Evolutionary conservation across 1,140 invertebrate species (phyloP).

Genomic region (Eumaeus atala): DNA sequence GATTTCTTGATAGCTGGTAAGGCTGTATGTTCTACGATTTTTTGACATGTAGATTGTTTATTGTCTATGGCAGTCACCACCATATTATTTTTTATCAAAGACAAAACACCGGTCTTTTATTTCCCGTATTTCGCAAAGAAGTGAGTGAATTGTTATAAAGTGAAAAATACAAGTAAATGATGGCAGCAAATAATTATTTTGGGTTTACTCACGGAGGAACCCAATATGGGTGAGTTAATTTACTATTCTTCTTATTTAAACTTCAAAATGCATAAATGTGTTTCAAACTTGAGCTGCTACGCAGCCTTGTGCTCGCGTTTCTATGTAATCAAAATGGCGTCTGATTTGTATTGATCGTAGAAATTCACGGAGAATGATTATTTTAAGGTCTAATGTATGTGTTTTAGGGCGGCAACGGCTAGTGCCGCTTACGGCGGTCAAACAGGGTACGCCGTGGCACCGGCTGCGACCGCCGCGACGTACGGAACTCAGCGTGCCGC

Average conservation of each 20-base stretch:
- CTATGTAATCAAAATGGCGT: slow-evolving; percentile 66
- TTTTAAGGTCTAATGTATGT: slow-evolving; percentile 28
- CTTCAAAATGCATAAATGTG: slow-evolving; percentile 25
- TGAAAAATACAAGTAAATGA: slow-evolving; percentile 72
- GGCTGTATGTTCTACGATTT: neutral
- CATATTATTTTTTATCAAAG: slow-evolving; percentile 55
- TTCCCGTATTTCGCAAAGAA: slow-evolving; percentile 49
- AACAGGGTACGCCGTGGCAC: slow-evolving; percentile 87
- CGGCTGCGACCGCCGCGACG: slow-evolving; percentile 83
- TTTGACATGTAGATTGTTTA: neutral
- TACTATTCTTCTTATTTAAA: slow-evolving; percentile 25
- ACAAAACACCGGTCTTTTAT: slow-evolving; percentile 66
- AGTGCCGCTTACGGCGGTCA: slow-evolving; percentile 86
- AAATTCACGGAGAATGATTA: slow-evolving; percentile 26
- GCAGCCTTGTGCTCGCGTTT: slow-evolving; percentile 54
- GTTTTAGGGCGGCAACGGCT: slow-evolving; percentile 76
- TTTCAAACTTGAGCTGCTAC: slow-evolving; percentile 27
- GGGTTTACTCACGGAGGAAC: slow-evolving; percentile 93
- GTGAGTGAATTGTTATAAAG: slow-evolving; percentile 58
- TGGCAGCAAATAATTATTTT: slow-evolving; percentile 95
- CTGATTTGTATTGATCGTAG: slow-evolving; percentile 57
- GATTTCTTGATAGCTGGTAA: too few relatives aligned
- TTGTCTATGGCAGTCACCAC: slow-evolving; percentile 37
- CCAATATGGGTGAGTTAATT: slow-evolving; percentile 86
- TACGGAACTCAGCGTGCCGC: slow-evolving; percentile 85